Evolutionary conservation across 1,140 invertebrate species (phyloP).

Genomic region (Sinonovacula constricta): DNA sequence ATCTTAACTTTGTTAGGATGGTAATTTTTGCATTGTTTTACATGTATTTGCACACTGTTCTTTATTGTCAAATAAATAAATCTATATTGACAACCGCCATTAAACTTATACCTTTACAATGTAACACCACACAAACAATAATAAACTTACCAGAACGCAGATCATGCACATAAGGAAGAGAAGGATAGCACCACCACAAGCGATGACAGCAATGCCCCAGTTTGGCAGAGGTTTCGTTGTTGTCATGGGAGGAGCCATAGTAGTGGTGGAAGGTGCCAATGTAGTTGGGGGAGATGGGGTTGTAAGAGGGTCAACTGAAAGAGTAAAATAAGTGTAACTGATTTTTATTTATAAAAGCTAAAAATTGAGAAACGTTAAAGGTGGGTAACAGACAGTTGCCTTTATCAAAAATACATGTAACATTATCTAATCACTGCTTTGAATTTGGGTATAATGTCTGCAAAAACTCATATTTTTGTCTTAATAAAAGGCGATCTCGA

Average conservation of each 20-base stretch:
- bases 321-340: not conserved
- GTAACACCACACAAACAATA: not conserved
- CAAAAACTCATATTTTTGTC: not conserved
- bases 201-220: conserved; percentile 55
- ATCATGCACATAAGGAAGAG: conserved; percentile 45
- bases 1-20: not conserved
- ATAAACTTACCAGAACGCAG: conserved; percentile 49
- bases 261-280: conserved; percentile 10
- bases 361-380: not conserved
- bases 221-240: conserved; percentile 40
- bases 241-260: conserved; percentile 3
- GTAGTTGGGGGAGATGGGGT: not conserved
- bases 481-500: not conserved
- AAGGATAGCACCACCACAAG: conserved; percentile 45
- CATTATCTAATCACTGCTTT: not conserved
- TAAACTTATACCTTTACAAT: not conserved
- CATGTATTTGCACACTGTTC: not conserved
- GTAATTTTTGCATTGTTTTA: not conserved
- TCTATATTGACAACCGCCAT: not conserved
- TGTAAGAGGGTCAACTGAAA: not conserved
- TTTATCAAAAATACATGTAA: not conserved
- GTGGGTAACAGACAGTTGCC: too few species aligned
- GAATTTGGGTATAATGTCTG: not conserved
- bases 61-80: too few species aligned
- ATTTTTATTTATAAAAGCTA: not conserved